phyloP scores from a whole-genome alignment of 1,140 invertebrate genomes.

The Artemia franciscana region DNA sequence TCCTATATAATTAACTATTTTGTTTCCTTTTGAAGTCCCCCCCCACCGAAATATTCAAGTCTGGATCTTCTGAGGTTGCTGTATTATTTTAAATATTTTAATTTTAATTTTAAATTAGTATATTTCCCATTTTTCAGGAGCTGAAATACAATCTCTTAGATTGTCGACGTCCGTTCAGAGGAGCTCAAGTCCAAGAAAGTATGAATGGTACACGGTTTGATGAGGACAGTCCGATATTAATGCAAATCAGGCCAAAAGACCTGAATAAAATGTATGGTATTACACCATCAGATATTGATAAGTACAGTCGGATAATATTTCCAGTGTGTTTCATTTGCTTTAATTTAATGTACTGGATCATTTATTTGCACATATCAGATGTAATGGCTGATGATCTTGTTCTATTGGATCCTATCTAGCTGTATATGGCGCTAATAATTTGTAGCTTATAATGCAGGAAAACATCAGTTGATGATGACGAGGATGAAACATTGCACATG shows the following conservation, averaged over 20 bases:
- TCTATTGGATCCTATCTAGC: slow-evolving; percentile 12
- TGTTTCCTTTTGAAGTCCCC: no score
- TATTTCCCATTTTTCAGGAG: not conserved
- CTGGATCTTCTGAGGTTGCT: no score
- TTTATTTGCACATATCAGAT: slow-evolving; percentile 28
- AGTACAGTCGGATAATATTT: slow-evolving; percentile 27
- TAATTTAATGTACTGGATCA: slow-evolving; percentile 30
- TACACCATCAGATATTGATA: slow-evolving; percentile 26
- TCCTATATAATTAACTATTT: no score
- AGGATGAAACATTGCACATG: no score
- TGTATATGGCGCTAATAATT: no score
- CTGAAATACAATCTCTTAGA: slow-evolving; percentile 18
- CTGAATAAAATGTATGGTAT: slow-evolving; percentile 23
- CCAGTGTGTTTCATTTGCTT: slow-evolving; percentile 29
- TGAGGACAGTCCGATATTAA: not conserved
- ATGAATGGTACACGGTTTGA: slow-evolving; percentile 13
- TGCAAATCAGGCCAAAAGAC: slow-evolving; percentile 8
- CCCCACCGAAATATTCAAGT: no score
- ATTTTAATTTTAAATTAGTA: no score
- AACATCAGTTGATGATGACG: no score
- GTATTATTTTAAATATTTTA: no score
- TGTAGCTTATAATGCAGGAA: no score
- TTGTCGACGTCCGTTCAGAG: slow-evolving; percentile 17
- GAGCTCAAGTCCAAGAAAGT: slow-evolving; percentile 17
- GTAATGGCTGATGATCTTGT: slow-evolving; percentile 19